Conservation (phyloP, 1,140 invertebrate species). For the roundworm (Caenorhabditis elegans) region WBcel235 BX284604.4:1388001-1388500, state of each 20-base stretch:
- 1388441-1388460: too few relatives aligned
- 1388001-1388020: not conserved
- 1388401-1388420: too few relatives aligned
- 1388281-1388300: slow-evolving; percentile 11
- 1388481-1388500: too few relatives aligned
- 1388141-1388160: slow-evolving; percentile 51
- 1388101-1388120: slow-evolving; percentile 46
- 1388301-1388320: not conserved
- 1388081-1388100: slow-evolving; percentile 50
- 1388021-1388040: not conserved
- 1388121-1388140: slow-evolving; percentile 42
- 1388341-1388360: not conserved
- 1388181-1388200: not conserved
- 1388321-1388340: not conserved
- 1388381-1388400: too few relatives aligned
- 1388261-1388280: slow-evolving; percentile 75
- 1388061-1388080: not conserved
- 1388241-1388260: slow-evolving; percentile 81
- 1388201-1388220: slow-evolving; percentile 69
- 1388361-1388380: not conserved
- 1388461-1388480: too few relatives aligned
- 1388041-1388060: not conserved
- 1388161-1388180: not conserved
- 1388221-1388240: slow-evolving; percentile 82
- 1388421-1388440: too few relatives aligned